A percentile compares a stretch with the other conserved stretches of the same genome.
Conservation (phyloP, 2,113 vertebrate species). For the Triplophysa tibetana region DNA sequence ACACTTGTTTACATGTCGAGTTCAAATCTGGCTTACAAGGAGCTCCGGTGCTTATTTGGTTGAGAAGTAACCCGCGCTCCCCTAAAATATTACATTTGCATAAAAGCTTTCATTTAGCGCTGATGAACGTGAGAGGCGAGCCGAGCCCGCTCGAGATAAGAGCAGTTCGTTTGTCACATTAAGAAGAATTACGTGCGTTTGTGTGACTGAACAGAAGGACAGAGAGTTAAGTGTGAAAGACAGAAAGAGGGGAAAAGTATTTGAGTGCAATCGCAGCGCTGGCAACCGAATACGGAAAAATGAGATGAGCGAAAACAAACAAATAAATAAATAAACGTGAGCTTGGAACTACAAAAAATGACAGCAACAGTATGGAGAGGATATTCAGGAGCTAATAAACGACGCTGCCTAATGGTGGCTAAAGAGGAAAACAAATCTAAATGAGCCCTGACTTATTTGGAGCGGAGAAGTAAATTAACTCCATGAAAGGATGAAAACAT, state of each 20-base stretch:
- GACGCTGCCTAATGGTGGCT: slow-evolving; percentile 14
- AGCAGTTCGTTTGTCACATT: slow-evolving; percentile 78
- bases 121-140: slow-evolving; percentile 64
- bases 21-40: slow-evolving; percentile 70
- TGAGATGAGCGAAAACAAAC: background rate
- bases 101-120: slow-evolving; percentile 77
- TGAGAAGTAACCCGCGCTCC: slow-evolving; percentile 59
- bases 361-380: background rate
- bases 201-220: slow-evolving; percentile 57
- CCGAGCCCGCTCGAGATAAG: slow-evolving; percentile 74
- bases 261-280: background rate
- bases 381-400: slow-evolving; percentile 30
- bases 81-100: slow-evolving; percentile 69
- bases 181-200: slow-evolving; percentile 75
- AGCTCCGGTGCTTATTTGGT: slow-evolving; percentile 66
- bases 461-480: slow-evolving; percentile 30
- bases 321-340: slow-evolving; percentile 8
- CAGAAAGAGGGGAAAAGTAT: background rate
- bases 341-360: background rate
- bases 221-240: background rate
- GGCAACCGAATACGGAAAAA: slow-evolving; percentile 10
- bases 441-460: slow-evolving; percentile 27
- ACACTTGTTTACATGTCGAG: slow-evolving; percentile 74
- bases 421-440: slow-evolving; percentile 36
- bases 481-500: slow-evolving; percentile 44